Percentiles rank a stretch among this genome's conserved stretches.
These are phyloP conservation scores for Myrmecophaga tridactyla DNA, from an alignment of 2,113 vertebrate genomes.

Conservation along the genomic window DNA sequence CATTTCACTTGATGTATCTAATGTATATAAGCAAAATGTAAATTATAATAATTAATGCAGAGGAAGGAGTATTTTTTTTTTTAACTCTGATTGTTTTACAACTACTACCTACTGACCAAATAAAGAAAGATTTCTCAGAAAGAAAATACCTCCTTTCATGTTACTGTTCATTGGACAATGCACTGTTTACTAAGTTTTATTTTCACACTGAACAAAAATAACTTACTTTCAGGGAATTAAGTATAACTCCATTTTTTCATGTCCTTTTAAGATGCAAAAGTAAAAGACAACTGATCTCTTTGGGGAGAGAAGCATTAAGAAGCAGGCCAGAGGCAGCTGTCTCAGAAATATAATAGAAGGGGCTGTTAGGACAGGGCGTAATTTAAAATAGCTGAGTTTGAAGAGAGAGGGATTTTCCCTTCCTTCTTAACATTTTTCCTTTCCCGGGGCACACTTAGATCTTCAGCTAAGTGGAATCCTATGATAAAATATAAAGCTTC, in stretches of 20 bases:
- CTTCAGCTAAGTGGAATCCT: neutral
- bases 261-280: neutral
- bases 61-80: neutral
- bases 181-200: neutral
- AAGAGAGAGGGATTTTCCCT: neutral
- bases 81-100: neutral
- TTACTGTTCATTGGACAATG: neutral
- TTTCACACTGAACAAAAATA: neutral
- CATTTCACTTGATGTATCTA: neutral
- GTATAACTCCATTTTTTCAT: slow-evolving; percentile 7
- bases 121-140: neutral
- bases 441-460: neutral
- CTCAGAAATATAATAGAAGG: neutral
- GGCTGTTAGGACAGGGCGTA: neutral
- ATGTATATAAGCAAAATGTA: neutral
- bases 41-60: neutral
- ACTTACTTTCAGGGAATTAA: neutral
- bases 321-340: neutral
- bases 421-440: neutral
- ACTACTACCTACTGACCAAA: neutral
- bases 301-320: neutral
- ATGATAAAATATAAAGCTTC: neutral
- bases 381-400: neutral
- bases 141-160: neutral
- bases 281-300: neutral